Base-by-base conservation (phyloP, 1,140 invertebrate species). In the Aphelinus certus region DNA sequence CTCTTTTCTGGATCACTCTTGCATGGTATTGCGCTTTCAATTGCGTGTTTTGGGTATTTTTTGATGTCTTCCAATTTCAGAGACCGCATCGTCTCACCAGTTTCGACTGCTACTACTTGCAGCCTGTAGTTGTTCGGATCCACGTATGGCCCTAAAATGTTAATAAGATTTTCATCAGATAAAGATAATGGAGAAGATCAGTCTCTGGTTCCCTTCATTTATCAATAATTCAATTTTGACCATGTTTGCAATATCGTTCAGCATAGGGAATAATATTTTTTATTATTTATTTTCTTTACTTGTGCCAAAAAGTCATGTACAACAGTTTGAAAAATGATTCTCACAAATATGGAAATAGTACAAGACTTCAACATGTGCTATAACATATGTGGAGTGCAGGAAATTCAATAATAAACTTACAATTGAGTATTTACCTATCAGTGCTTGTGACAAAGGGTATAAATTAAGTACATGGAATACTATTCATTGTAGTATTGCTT, bases 11-110 rank as follows among this genome's bases (percentile, higher is more conserved):
- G 5, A 63, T 63, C 61, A 6, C 9, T 71, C 55, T 71, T 71
- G 10, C 70, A 71, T 26, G 70, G 70, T 53, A 71, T 64, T 47
- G 70, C 45, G 42, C 70, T 71, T 49, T 55, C 43, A 6, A 71
- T 64, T 45, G 70, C 53, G 4, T 62, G 9, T 45, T 53, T 64
- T n/a, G 70, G 70, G 42, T 71, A 71, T 2, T 51, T 9, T 49
- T 53, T 64, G 2, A 71, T 5, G 9, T 71, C 60, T n/a, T 64
- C 51, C 47, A 71, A 6, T n/a, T 26, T 55, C 49, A 71, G 10
- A 2, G 57, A 10, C 49, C 26, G 62, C 3, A 55, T n/a, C 4
- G 5, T 61, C 43, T 71, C 47, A 45, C 26, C 26, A 2, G 9
- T 43, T 3, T 42, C 42, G 9, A 53, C 57, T 6, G 43, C 7